Base-by-base conservation (phyloP, 37 sponge, comb jelly and placozoan species). In the Agelas oroides region DNA sequence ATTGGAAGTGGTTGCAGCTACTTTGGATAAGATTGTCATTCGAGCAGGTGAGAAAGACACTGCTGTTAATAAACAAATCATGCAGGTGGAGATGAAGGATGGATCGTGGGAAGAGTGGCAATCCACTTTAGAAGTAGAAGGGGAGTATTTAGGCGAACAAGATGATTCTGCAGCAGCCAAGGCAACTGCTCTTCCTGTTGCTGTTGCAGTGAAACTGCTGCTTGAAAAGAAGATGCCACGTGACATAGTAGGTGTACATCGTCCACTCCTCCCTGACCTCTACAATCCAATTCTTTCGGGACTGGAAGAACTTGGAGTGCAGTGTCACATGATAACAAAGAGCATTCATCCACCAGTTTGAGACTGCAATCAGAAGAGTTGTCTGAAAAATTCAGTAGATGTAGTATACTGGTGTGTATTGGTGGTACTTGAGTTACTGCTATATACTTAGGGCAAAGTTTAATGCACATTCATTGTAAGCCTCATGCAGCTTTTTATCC, bases 91-190 rank as follows among this genome's bases (percentile, higher is more conserved):
- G n/a, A 67, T 18, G 35, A 16, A 16, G 20, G 70, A 67, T 67
- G 70, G 70, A 18, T 23, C 70, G 17, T 23, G 70, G 70, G 70
- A 67, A 23, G 70, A 67, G 70, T 67, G 70, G 70, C 17, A 23
- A 67, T 67, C 70, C 17, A 67, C 17, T 18, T 18, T 67, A 67
- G 70, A 67, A 20, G 35, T 67, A 16, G 16, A 67, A 23, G 70
- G 70, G 18, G 34, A 67, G n/a, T 67, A 18, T 31, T 67, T 67
- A 67, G 70, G 70, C n/a, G 35, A 67, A 31, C 20, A 67, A 20
- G 70, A 67, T 67, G 70, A 67, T 23, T 67, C 70, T 67, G 70
- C 70, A 67, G 70, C 70, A 25, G 70, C 70, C n/a, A 67, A 67
- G n/a, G 16, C 20, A 20, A 67, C 70, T 25, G 70, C 20, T 18